Base-by-base conservation (phyloP, 2,797 vertebrate species). In the Telmatherina bonti region DNA sequence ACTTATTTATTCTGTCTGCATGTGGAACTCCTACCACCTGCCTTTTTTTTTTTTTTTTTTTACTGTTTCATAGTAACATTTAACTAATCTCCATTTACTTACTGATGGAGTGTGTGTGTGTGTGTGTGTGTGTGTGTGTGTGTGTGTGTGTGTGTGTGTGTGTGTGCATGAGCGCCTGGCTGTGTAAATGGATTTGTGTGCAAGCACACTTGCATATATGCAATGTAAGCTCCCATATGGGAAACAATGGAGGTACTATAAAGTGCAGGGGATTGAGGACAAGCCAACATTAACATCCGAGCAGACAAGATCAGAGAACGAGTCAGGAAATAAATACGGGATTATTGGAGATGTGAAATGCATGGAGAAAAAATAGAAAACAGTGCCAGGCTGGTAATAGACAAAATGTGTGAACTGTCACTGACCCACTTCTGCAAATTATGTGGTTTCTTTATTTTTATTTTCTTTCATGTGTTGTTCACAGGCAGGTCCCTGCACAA, bases 181-280 rank as follows among this genome's bases (percentile, higher is more conserved):
- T n/a, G 30, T 31, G 30, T 31, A 31, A 31, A 3, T 31, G 3
- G 3, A 31, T 31, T 3, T 31, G 33, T 33, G 33, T 33, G 36
- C 38, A 67, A 51, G 11, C 15, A 41, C 11, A 2, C 38, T 15
- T 41, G 15, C 38, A 41, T 41, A 18, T 41, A 41, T 41, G 38
- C 38, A 41, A 18, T 3, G 38, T 41, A 41, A 41, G 36, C 8
- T 69, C 61, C 73, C 54, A 82, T 84, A 80, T 79, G 70, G 53
- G 68, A 74, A 81, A 86, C 76, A 88, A 87, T 82, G 36, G 52
- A 76, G 63, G 60, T 49, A 55, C 49, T 70, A 54, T 68, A 63
- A 72, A 78, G 61, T 66, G 62, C 72, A 83, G 54, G 82, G 89
- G 88, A 89, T 88, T 88, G 72, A 82, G 86, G 84, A 77, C 81